Evolutionary conservation across 2,797 vertebrate genomes (phyloP), one percentile per base, ranked within the genome.

Genomic region (Poliocrania exsul): DNA sequence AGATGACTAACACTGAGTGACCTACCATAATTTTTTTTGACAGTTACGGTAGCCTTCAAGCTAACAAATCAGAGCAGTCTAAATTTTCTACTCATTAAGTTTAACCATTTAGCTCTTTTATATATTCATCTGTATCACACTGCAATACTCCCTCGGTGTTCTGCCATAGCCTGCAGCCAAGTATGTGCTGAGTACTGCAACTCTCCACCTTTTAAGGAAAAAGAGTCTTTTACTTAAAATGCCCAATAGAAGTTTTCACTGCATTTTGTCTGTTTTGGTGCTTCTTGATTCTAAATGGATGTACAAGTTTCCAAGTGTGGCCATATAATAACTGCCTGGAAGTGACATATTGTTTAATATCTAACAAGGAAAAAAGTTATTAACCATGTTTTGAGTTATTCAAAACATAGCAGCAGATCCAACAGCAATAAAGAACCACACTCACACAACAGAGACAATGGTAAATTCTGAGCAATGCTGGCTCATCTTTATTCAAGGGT

Each of bases 1-100:
- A 95, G 84, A 95, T 97, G 92, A 95, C 93, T 88, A 96, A 96
- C 88, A 75, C 77, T 47, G 86, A 86, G 50, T 93, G 94, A 96
- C 95, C 94, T 83, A 75, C 70, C 72, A 58, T 82, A 50, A 92
- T 84, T 94, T 86, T 81, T 82, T 23, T 35, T 4, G 25, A 83
- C 69, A 53, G 85, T 79, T 83, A 81, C 75, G 91, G 58, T 56
- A 91, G 69, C 73, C 69, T 87, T 90, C 79, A 94, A 82, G 75
- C 81, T 90, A 94, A 96, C 89, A 97, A 97, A 96, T 96, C 91
- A 95, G 60, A 81, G 58, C 24, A 69, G 89, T 69, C 87, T 66
- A 91, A 91, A 91, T 92, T 86, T 93, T 92, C 53, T 83, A 58
- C 57, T 89, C 3, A 1, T 69, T 81, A 67, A 65, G 31, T 89